Evolutionary conservation across 2,113 vertebrate genomes (phyloP).

Genomic region (Puntigrus tetrazona): DNA sequence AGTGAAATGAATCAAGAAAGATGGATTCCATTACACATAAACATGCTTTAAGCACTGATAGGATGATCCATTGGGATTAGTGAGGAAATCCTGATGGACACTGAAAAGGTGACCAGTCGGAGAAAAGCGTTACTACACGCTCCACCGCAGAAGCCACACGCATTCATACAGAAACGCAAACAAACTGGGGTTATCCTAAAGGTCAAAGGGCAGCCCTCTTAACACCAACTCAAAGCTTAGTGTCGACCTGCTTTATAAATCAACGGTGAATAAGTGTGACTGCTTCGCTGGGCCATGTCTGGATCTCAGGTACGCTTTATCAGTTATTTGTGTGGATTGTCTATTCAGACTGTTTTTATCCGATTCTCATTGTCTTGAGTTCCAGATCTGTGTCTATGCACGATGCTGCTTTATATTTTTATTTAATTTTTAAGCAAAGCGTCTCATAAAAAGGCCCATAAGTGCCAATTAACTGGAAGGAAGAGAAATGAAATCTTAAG

Average conservation of each 20-base stretch:
- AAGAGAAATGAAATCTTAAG: background rate
- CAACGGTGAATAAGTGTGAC: background rate
- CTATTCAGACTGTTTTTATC: background rate
- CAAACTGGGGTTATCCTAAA: slow-evolving; percentile 35
- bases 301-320: slow-evolving; percentile 18
- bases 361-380: background rate
- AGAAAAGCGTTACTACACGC: slow-evolving; percentile 54
- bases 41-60: slow-evolving; percentile 72
- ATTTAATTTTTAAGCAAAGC: background rate
- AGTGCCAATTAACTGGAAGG: background rate
- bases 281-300: background rate
- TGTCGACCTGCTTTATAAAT: background rate
- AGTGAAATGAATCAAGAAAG: slow-evolving; percentile 51
- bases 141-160: slow-evolving; percentile 18
- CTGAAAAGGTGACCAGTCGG: slow-evolving; percentile 75
- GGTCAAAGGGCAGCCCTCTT: slow-evolving; percentile 62
- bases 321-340: background rate
- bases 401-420: background rate
- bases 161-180: slow-evolving; percentile 24
- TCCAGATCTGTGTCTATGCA: background rate
- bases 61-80: slow-evolving; percentile 77
- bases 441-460: background rate
- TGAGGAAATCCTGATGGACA: slow-evolving; percentile 74
- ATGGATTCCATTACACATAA: slow-evolving; percentile 77
- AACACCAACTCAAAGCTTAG: slow-evolving; percentile 50